phyloP scores from a whole-genome alignment of 2,888 invertebrate species.

The Eretmocerus hayati region DNA sequence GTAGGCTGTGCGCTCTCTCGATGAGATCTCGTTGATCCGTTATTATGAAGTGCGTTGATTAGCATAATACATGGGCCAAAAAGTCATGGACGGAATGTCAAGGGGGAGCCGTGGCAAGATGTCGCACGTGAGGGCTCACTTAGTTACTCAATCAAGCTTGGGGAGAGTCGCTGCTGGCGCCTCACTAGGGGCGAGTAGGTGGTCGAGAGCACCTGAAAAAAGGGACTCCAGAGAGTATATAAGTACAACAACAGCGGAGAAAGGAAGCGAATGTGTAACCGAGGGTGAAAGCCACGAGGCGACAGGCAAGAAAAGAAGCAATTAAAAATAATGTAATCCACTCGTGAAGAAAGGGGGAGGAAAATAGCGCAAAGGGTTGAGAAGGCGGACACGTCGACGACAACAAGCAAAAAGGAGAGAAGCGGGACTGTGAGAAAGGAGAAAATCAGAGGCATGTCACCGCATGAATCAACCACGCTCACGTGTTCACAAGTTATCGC shows the following conservation, averaged over 20 bases:
- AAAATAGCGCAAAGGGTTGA: background rate
- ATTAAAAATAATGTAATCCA: constrained; percentile 23
- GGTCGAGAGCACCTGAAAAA: background rate
- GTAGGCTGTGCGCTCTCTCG: no score
- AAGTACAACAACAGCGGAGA: background rate
- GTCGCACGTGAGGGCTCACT: background rate
- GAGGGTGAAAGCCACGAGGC: background rate
- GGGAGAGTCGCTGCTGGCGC: background rate
- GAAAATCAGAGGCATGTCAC: constrained; percentile 20
- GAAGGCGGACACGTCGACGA: background rate
- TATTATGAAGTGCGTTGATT: no score
- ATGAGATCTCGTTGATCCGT: no score
- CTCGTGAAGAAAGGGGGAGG: background rate
- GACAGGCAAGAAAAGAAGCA: constrained; percentile 20
- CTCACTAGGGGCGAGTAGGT: background rate
- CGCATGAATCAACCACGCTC: constrained; percentile 16
- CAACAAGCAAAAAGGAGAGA: background rate
- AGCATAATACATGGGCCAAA: no score
- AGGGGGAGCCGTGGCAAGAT: no score
- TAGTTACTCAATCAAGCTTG: background rate
- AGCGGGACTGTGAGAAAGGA: background rate
- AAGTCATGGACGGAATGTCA: no score
- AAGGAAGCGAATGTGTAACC: no score
- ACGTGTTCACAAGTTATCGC: constrained; percentile 22
- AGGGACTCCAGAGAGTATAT: background rate